Evolutionary conservation across 2,797 vertebrate genomes (phyloP).

Genomic region (Champsocephalus esox): DNA sequence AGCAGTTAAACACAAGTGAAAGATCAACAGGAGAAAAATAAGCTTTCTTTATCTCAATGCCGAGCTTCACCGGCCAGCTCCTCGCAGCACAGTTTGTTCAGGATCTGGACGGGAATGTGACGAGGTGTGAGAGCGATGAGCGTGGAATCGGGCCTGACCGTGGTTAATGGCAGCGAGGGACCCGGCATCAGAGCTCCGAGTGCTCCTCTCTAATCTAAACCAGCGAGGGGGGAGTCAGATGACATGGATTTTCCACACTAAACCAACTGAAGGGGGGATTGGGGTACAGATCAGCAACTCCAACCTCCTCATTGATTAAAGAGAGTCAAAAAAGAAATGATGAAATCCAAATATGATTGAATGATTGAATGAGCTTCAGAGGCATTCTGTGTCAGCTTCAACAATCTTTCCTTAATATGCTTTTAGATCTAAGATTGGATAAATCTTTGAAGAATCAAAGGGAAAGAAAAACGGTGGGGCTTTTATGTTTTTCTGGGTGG

Average conservation of each 20-base stretch:
- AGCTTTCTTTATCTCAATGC: not conserved
- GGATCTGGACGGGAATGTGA: constrained; percentile 37
- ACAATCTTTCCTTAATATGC: constrained; percentile 18
- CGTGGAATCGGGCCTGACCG: constrained; percentile 58
- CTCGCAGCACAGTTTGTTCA: not conserved
- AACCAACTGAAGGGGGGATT: constrained; percentile 14
- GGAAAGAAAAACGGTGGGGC: constrained; percentile 9
- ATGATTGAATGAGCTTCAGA: constrained; percentile 45
- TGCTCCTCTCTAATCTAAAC: constrained; percentile 68
- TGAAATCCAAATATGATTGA: constrained; percentile 49
- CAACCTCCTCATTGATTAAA: constrained; percentile 62
- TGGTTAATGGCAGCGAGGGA: constrained; percentile 57
- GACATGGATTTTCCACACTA: constrained; percentile 68
- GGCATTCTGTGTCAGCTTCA: constrained; percentile 15
- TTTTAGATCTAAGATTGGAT: constrained; percentile 49
- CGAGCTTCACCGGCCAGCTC: constrained; percentile 17
- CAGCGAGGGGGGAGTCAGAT: constrained; percentile 64
- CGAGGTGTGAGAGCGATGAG: constrained; percentile 67
- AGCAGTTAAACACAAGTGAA: constrained; percentile 16
- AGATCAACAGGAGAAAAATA: constrained; percentile 19
- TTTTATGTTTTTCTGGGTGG: constrained; percentile 46
- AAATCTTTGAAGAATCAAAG: constrained; percentile 38
- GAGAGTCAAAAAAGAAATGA: constrained; percentile 9
- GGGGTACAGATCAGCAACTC: constrained; percentile 40
- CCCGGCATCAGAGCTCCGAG: constrained; percentile 49